Evolutionary conservation across 2,888 invertebrate genomes (phyloP).

Genomic region (Lamellibrachia columna): DNA sequence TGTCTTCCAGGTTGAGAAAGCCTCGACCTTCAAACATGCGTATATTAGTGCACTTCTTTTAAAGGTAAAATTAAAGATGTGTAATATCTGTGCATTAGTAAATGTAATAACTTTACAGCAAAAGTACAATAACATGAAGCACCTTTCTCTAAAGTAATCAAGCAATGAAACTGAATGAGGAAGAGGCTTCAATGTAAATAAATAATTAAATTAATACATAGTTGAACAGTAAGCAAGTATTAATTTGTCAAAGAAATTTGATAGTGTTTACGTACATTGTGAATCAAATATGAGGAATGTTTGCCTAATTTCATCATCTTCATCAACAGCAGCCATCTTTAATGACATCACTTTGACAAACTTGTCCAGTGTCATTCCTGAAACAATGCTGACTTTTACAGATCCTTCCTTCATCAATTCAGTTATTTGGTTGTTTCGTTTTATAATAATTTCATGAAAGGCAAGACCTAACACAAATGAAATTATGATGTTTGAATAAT

Average conservation of each 20-base stretch:
- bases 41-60: slow-evolving; percentile 7
- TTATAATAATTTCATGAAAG: too few species aligned
- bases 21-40: slow-evolving; percentile 52
- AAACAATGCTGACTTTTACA: slow-evolving; percentile 30
- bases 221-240: neutral
- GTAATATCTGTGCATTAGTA: slow-evolving; percentile 18
- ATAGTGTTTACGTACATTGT: slow-evolving; percentile 23
- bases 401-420: neutral
- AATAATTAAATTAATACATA: neutral
- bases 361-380: slow-evolving; percentile 36
- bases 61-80: neutral
- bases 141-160: neutral
- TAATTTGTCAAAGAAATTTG: neutral
- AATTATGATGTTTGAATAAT: too few species aligned
- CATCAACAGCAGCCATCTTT: slow-evolving; percentile 51
- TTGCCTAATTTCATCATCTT: slow-evolving; percentile 59
- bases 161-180: neutral
- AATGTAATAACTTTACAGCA: neutral
- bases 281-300: slow-evolving; percentile 61
- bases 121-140: slow-evolving; percentile 47
- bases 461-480: too few species aligned
- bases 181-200: neutral
- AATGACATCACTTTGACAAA: slow-evolving; percentile 52
- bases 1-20: slow-evolving; percentile 57
- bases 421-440: too few species aligned